These are phyloP conservation scores for Trichoplusia ni DNA, from an alignment of 1,140 invertebrate genomes.

Conservation along the genomic window DNA sequence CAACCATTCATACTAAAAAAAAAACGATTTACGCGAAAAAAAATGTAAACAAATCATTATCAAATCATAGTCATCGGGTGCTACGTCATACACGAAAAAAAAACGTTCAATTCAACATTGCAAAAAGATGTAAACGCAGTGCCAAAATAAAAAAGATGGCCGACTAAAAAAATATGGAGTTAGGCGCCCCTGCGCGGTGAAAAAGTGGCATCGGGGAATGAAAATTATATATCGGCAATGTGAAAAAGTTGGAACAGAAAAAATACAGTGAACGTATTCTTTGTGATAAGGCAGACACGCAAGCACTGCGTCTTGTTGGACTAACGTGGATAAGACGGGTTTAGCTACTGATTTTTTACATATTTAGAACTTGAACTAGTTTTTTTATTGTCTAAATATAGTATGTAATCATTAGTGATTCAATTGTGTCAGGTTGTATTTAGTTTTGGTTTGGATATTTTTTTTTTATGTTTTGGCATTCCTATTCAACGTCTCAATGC, in stretches of 20 bases:
- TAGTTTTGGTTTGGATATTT: no score
- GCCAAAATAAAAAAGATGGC: constrained; percentile 41
- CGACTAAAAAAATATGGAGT: constrained; percentile 34
- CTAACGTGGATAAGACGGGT: no score
- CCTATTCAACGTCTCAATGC: no score
- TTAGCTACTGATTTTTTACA: no score
- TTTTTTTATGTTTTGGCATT: no score
- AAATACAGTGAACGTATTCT: constrained; percentile 61
- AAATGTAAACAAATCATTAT: constrained; percentile 13
- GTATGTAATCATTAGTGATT: no score
- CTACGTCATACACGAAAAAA: background rate
- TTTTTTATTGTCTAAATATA: no score
- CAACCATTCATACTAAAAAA: constrained; percentile 8
- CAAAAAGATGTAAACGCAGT: constrained; percentile 1
- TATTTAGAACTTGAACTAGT: no score
- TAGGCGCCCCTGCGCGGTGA: constrained; percentile 59
- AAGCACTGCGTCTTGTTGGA: constrained; percentile 34
- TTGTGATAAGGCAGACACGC: constrained; percentile 63
- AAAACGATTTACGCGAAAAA: constrained; percentile 11
- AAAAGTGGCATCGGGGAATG: constrained; percentile 63
- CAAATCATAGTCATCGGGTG: constrained; percentile 1
- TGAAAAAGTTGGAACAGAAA: constrained; percentile 63
- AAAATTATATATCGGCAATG: constrained; percentile 65
- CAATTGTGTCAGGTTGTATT: no score
- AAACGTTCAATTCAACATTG: background rate